phyloP scores from a whole-genome alignment of 2,888 invertebrate species.

The Pristionchus japonicus region DNA sequence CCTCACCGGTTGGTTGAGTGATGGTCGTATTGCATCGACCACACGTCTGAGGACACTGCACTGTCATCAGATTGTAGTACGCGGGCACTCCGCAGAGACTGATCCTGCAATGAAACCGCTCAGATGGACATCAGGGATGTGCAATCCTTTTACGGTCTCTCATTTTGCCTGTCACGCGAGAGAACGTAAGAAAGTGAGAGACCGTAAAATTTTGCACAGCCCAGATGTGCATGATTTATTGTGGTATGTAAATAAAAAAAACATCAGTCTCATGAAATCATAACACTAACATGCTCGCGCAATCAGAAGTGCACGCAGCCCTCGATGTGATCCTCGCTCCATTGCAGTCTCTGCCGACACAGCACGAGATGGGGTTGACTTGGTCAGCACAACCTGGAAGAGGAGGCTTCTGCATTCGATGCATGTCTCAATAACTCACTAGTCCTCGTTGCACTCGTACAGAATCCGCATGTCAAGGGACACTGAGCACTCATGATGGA shows the following conservation, averaged over 20 bases:
- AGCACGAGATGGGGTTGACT: not conserved
- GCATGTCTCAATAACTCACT: not conserved
- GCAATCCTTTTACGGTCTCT: too few species aligned
- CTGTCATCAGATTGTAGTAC: constrained; percentile 43
- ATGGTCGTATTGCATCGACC: constrained; percentile 2
- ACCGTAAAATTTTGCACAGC: too few species aligned
- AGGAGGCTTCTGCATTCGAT: not conserved
- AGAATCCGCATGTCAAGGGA: constrained; percentile 4
- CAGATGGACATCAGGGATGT: too few species aligned
- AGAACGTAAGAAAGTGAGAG: too few species aligned
- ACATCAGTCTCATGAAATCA: too few species aligned
- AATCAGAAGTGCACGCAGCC: not conserved
- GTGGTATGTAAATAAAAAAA: not conserved
- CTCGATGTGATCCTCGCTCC: not conserved
- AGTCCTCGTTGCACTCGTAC: constrained; percentile 9
- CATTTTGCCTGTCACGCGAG: not conserved
- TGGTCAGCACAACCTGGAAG: not conserved
- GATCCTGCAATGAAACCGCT: not conserved
- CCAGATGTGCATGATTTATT: not conserved
- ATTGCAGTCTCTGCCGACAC: not conserved
- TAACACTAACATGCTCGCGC: not conserved
- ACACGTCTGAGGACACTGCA: constrained; percentile 40
- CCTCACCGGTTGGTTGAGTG: constrained; percentile 13
- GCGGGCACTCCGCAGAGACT: not conserved
- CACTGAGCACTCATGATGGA: constrained; percentile 1